Evolutionary conservation across 2,888 invertebrate species (phyloP).

Genomic region (Encarsia formosa): DNA sequence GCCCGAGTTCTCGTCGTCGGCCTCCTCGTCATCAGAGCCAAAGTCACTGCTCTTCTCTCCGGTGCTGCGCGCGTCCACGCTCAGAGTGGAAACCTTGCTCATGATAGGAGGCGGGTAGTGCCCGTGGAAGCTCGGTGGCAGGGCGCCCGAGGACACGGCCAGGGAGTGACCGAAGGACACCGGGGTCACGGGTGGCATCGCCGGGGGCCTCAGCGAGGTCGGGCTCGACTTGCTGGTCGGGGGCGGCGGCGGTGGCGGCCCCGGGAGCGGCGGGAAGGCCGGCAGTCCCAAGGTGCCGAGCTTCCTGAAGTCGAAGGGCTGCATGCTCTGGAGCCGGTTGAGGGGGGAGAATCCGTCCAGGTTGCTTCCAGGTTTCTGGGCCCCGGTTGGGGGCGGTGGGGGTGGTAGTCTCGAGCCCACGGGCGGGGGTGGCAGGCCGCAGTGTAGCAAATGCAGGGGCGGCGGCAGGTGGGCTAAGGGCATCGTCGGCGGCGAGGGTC

Average conservation of each 20-base stretch:
- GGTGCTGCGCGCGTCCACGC: constrained; percentile 39
- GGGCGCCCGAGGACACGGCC: constrained; percentile 44
- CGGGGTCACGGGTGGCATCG: constrained; percentile 10
- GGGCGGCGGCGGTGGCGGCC: constrained; percentile 34
- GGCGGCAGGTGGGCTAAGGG: constrained; percentile 50
- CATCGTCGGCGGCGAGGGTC: constrained; percentile 61
- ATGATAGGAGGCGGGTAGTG: constrained; percentile 42
- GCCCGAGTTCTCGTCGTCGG: constrained; percentile 60
- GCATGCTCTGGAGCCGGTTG: constrained; percentile 89
- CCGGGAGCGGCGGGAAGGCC: constrained; percentile 54
- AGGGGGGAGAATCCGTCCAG: constrained; percentile 61
- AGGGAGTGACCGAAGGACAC: constrained; percentile 38
- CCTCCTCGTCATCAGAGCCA: constrained; percentile 59
- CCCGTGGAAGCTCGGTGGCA: constrained; percentile 46
- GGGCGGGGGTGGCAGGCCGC: constrained; percentile 51
- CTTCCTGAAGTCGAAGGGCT: constrained; percentile 89
- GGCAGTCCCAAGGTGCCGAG: constrained; percentile 61
- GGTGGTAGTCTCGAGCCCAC: constrained; percentile 50
- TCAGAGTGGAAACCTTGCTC: constrained; percentile 36
- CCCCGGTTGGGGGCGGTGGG: constrained; percentile 54
- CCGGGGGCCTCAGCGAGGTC: constrained; percentile 29
- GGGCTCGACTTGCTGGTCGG: constrained; percentile 42
- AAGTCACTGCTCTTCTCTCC: constrained; percentile 54
- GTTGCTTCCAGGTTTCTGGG: constrained; percentile 67
- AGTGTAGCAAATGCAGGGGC: constrained; percentile 46